Evolutionary conservation across 2,113 vertebrate species (phyloP).

Genomic region (Salvelinus fontinalis): DNA sequence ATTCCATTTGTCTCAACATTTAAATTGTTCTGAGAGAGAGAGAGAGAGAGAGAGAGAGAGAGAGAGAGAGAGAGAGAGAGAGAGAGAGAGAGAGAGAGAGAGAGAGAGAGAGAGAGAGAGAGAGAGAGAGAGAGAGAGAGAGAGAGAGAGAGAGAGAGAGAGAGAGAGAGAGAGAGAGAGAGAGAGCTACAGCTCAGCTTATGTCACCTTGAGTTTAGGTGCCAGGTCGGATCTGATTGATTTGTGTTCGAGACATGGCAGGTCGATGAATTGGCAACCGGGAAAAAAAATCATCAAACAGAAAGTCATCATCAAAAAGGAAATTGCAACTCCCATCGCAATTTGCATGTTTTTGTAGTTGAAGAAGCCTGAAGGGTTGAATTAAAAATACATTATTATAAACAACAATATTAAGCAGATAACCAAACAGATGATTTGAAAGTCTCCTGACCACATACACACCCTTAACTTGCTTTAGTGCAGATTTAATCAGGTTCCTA

Average conservation of each 20-base stretch:
- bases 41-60: not conserved
- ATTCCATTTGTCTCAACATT: slow-evolving; percentile 33
- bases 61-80: not conserved
- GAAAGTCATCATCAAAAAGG: slow-evolving; percentile 52
- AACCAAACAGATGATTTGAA: slow-evolving; percentile 40
- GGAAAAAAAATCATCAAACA: slow-evolving; percentile 26
- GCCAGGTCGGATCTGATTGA: slow-evolving; percentile 45
- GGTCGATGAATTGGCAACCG: slow-evolving; percentile 29
- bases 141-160: not conserved
- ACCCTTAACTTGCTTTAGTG: slow-evolving; percentile 49
- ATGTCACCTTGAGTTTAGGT: slow-evolving; percentile 25
- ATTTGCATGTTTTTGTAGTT: slow-evolving; percentile 58
- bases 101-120: not conserved
- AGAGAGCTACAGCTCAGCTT: not conserved
- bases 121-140: not conserved
- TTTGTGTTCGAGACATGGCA: slow-evolving; percentile 48
- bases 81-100: not conserved
- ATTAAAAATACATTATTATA: slow-evolving; percentile 58
- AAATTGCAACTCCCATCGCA: slow-evolving; percentile 56
- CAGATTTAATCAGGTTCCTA: slow-evolving; percentile 57
- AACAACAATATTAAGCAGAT: slow-evolving; percentile 27
- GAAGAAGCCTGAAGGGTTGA: slow-evolving; percentile 56
- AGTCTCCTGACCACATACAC: slow-evolving; percentile 44
- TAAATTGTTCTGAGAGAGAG: slow-evolving; percentile 44
- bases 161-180: not conserved